These are phyloP conservation scores for Pararge aegeria DNA, from an alignment of 1,140 invertebrate genomes.

Conservation along the genomic window DNA sequence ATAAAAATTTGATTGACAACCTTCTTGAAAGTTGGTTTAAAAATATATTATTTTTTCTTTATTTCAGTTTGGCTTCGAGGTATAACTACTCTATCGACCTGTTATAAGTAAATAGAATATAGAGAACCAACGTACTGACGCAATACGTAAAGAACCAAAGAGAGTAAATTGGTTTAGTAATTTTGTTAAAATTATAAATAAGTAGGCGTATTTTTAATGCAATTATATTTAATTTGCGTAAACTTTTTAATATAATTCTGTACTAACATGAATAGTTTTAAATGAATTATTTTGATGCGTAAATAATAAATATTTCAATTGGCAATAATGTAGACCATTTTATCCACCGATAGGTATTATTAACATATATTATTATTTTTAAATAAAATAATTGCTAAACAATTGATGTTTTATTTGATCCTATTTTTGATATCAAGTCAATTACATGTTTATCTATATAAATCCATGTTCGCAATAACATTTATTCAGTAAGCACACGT, in stretches of 20 bases:
- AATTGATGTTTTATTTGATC: not conserved
- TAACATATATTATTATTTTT: not conserved
- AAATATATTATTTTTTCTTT: conserved; percentile 10
- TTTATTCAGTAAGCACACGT: no score
- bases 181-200: no score
- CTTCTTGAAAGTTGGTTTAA: not conserved
- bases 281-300: not conserved
- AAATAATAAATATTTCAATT: not conserved
- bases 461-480: not conserved
- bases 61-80: conserved; percentile 40
- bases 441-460: not conserved
- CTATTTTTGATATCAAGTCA: not conserved
- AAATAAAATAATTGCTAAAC: not conserved
- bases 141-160: no score
- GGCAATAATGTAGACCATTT: not conserved
- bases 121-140: no score
- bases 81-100: conserved; percentile 3
- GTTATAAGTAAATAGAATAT: not conserved
- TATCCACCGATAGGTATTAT: not conserved
- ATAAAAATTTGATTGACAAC: no score
- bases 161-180: no score
- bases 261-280: no score
- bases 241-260: not conserved
- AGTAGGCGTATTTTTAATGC: not conserved
- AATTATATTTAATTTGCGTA: not conserved